phyloP scores from a whole-genome alignment of 2,888 invertebrate species.

The Physocephala rufipes region DNA sequence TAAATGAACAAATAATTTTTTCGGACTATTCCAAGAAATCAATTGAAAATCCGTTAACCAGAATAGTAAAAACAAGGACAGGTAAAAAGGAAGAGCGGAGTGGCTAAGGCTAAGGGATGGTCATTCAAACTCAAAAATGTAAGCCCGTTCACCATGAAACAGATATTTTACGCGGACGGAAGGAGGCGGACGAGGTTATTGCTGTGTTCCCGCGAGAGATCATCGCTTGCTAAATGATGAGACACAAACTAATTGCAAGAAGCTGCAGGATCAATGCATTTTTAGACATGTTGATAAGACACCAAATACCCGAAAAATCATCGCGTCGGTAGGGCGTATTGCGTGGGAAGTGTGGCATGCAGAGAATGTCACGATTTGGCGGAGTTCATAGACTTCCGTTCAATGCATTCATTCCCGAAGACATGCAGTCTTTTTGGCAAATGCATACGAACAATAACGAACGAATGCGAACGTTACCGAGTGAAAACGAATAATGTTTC shows the following conservation, averaged over 20 bases:
- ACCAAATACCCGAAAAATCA: background rate
- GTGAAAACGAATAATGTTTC: slow-evolving; percentile 8
- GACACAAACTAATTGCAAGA: background rate
- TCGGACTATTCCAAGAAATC: no score
- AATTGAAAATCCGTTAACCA: background rate
- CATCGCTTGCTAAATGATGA: background rate
- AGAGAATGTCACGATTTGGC: background rate
- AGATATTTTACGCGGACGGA: no score
- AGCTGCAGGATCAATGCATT: background rate
- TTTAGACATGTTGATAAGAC: background rate
- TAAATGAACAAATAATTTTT: no score
- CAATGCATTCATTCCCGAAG: background rate
- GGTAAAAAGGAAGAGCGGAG: no score
- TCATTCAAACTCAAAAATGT: no score
- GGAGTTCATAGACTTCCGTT: slow-evolving; percentile 25
- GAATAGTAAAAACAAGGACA: no score
- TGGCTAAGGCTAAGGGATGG: no score
- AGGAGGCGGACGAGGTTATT: no score
- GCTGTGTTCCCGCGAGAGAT: no score
- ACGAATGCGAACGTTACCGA: slow-evolving; percentile 35
- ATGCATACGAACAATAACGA: background rate
- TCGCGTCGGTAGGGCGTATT: background rate
- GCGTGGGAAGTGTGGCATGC: background rate
- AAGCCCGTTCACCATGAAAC: no score
- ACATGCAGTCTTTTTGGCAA: slow-evolving; percentile 15